phyloP scores from a whole-genome alignment of 2,113 vertebrate species.

The Vidua macroura region DNA sequence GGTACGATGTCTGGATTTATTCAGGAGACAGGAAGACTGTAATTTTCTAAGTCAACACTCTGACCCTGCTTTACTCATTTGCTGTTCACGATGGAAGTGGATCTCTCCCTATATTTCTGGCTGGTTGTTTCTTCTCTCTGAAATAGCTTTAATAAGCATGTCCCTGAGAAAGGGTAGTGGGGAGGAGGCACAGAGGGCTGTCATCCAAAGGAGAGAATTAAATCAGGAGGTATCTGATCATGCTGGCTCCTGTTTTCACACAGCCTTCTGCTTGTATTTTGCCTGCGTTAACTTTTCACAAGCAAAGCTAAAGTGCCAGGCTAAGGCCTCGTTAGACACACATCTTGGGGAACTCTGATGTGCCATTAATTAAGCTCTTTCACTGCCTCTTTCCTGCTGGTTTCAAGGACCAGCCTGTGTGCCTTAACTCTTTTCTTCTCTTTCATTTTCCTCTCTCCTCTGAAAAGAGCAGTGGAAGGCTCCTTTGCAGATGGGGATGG shows the following conservation, averaged over 20 bases:
- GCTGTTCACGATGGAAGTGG: conserved; percentile 56
- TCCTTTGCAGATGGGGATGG: neutral
- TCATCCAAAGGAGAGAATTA: conserved; percentile 57
- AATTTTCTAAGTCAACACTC: conserved; percentile 75
- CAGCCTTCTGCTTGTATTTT: conserved; percentile 35
- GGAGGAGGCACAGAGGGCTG: conserved; percentile 12
- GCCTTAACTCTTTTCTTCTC: conserved; percentile 36
- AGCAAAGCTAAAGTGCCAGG: conserved; percentile 8
- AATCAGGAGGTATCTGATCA: conserved; percentile 58
- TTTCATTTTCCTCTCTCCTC: conserved; percentile 12
- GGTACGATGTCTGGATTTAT: conserved; percentile 66
- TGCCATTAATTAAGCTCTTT: conserved; percentile 60
- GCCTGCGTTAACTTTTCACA: neutral
- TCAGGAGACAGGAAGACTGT: conserved; percentile 68
- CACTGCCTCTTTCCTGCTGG: conserved; percentile 30
- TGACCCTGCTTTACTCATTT: conserved; percentile 70
- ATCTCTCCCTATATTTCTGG: conserved; percentile 39
- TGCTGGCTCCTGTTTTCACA: conserved; percentile 24
- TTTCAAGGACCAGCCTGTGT: conserved; percentile 28
- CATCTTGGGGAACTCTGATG: conserved; percentile 33
- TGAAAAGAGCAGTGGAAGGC: conserved; percentile 1
- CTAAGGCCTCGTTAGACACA: conserved; percentile 25
- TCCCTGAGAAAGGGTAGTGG: conserved; percentile 4
- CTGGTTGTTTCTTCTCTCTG: conserved; percentile 25
- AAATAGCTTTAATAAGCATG: conserved; percentile 37